phyloP scores from a whole-genome alignment of 2,113 vertebrate species.

The Xiphias gladius region DNA sequence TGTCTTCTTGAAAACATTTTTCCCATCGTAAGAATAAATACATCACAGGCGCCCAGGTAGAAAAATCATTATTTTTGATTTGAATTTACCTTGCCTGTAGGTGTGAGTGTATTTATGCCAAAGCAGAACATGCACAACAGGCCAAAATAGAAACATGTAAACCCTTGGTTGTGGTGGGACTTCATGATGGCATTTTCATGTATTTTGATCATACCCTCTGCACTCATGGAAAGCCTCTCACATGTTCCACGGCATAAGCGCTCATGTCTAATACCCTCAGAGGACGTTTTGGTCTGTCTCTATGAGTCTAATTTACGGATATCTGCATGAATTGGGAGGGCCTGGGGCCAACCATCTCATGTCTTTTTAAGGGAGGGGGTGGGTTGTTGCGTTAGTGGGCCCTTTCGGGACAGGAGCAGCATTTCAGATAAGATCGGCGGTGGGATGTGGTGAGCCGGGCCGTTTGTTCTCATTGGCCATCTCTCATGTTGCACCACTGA shows the following conservation, averaged over 20 bases:
- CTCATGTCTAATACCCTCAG: constrained; percentile 80
- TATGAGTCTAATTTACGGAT: constrained; percentile 84
- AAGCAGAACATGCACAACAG: constrained; percentile 67
- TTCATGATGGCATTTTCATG: constrained; percentile 81
- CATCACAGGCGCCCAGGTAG: constrained; percentile 63
- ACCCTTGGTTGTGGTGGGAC: constrained; percentile 72
- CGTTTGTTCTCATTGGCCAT: constrained; percentile 85
- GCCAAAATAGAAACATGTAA: constrained; percentile 72
- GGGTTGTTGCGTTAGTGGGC: constrained; percentile 72
- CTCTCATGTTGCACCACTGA: constrained; percentile 87
- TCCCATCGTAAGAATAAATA: constrained; percentile 67
- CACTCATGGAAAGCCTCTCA: constrained; percentile 71
- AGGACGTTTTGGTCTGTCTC: constrained; percentile 78
- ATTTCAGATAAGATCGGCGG: constrained; percentile 84
- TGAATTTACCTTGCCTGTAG: constrained; percentile 77
- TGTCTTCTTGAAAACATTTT: constrained; percentile 53
- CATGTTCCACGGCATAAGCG: constrained; percentile 75
- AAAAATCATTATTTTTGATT: constrained; percentile 74
- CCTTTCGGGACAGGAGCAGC: constrained; percentile 80
- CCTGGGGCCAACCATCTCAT: constrained; percentile 77
- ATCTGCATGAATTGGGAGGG: constrained; percentile 81
- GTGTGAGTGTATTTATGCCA: constrained; percentile 62
- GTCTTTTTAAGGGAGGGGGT: constrained; percentile 74
- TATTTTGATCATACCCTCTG: constrained; percentile 77
- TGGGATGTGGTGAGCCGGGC: constrained; percentile 76